These are phyloP conservation scores for Anoplopoma fimbria DNA, from an alignment of 2,113 vertebrate species.

Conservation along the genomic window DNA sequence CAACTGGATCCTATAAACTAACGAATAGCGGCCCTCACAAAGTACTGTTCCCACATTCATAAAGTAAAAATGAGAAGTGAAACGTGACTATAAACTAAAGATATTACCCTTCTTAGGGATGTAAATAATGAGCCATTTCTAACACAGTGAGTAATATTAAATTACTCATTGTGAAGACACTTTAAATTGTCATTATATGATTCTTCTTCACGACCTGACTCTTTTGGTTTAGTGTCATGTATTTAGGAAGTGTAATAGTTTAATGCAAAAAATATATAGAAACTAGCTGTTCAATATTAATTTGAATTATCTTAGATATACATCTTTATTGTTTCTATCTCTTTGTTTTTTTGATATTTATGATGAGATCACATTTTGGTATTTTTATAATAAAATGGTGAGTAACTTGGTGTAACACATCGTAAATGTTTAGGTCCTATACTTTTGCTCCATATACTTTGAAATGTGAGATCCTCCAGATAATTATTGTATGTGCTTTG, in stretches of 20 bases:
- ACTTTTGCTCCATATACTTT: constrained; percentile 11
- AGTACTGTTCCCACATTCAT: neutral
- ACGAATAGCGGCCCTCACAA: neutral
- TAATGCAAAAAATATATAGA: neutral
- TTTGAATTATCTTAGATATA: neutral
- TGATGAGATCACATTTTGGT: neutral
- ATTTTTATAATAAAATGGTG: neutral
- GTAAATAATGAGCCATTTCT: neutral
- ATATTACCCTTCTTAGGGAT: neutral
- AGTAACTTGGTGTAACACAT: neutral
- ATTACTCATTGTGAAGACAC: neutral
- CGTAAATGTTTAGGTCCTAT: neutral
- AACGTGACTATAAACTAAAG: neutral
- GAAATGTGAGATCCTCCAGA: constrained; percentile 5
- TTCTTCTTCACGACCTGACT: neutral
- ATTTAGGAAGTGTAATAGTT: neutral
- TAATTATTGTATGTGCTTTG: neutral
- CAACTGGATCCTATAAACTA: constrained; percentile 30
- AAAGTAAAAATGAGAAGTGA: neutral
- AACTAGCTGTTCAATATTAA: neutral
- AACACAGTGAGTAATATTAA: neutral
- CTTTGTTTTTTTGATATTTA: neutral
- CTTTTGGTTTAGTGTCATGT: neutral
- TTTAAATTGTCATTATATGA: neutral
- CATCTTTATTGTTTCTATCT: neutral